Evolutionary conservation across 2,797 vertebrate species (phyloP), one percentile per base, ranked within the genome.

Genomic region (Mormyrus proboscirostris): DNA sequence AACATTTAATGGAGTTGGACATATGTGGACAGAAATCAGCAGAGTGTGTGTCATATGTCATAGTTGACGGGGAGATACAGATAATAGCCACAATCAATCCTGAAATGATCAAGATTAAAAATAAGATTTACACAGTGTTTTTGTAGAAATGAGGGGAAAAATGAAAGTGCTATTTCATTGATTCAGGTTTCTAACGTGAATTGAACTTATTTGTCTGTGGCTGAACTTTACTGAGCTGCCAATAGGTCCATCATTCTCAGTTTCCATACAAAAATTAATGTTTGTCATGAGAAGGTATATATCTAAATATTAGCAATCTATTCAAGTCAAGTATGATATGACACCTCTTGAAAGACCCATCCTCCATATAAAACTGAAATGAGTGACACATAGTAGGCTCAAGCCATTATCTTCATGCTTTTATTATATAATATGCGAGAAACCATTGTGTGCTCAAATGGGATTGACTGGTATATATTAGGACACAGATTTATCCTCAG

Each of bases 111-210:
- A 5, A 29, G 47, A 49, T 47, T 84, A 91, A 92, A 92, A 92
- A 94, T 93, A 76, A 93, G 62, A 89, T 47, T 73, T 73, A 9
- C 9, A 38, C 4, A 38, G 4, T 73, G 29, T 29, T 73, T 73
- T 73, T 6, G 65, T 38, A 73, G 90, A 92, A 89, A 91, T 90
- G 91, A 91, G 55, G 92, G 92, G 90, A 89, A 91, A 90, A 89
- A 89, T 91, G 19, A 41, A 89, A 85, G 53, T 79, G 44, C 12
- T 57, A 33, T 47, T 84, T n/a, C 19, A 84, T 83, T 22, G 88
- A 47, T 89, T 83, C 16, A 33, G 25, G 88, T 84, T 53, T 62
- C 51, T 89, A 3, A 47, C 33, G 29, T 65, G 41, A 59, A 2
- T 51, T 50, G 50, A 57, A 57, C 25, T 84, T 82, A 82, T 9